Evolutionary conservation across 2,797 vertebrate species (phyloP), one percentile per base, ranked within the genome.

Genomic region (Anguilla anguilla): DNA sequence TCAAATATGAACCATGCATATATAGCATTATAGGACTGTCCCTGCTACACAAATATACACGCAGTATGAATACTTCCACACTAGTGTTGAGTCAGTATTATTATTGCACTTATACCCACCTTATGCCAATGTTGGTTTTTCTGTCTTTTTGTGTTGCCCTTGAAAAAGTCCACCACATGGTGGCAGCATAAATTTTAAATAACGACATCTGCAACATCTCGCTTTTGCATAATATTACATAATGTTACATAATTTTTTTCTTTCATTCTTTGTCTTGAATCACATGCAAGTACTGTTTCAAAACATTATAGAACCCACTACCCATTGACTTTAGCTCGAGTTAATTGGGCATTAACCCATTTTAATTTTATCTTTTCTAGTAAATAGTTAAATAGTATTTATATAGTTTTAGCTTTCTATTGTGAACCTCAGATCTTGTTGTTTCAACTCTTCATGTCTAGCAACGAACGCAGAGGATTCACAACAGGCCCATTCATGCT

Each of bases 101-200:
- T 43, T 79, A 39, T 43, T 46, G 39, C 19, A 19, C 2, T 43
- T 17, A 22, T 43, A 79, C 39, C 35, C 15, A 22, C 74, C 9
- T 17, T 79, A 79, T 79, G 39, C 15, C 19, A 0, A 9, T 43
- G 57, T 15, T 59, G 13, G 17, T 46, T 43, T 79, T 79, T 19
- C 74, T 46, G 43, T 46, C 43, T 46, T 46, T 43, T 79, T 79
- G 35, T 39, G 74, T 43, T 46, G 74, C 35, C 39, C 35, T 79
- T 79, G 15, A 39, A 28, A 72, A 31, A 72, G 28, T 72, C 15
- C 35, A 43, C 74, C 74, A 79, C 74, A 79, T 6, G 74, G 74
- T 79, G 74, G 74, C 74, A 46, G 74, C 74, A 79, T 46, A 79
- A 79, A 9, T 46, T 79, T 79, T 43, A 46, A 79, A 79, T 79